These are phyloP conservation scores for Oeneis ivallda DNA, from an alignment of 2,888 invertebrate genomes.

Conservation along the genomic window DNA sequence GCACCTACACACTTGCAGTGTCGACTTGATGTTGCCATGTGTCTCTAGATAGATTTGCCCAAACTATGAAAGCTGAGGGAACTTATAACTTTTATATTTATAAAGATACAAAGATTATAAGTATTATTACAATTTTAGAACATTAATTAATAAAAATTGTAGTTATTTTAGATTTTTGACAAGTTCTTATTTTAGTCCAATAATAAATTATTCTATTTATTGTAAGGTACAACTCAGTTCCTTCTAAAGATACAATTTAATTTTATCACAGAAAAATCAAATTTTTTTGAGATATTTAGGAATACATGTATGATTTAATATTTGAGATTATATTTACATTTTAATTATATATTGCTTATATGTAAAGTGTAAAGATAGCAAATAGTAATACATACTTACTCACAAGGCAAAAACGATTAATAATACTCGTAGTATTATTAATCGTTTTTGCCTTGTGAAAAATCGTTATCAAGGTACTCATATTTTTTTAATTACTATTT, in stretches of 20 bases:
- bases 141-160: background rate
- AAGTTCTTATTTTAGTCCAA: background rate
- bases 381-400: too few species aligned
- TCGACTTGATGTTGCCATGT: slow-evolving; percentile 19
- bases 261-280: background rate
- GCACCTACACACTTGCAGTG: background rate
- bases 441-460: background rate
- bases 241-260: background rate
- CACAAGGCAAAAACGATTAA: too few species aligned
- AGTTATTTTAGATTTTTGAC: background rate
- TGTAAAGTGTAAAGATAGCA: background rate
- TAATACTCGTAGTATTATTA: too few species aligned
- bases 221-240: slow-evolving; percentile 9
- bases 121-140: slow-evolving; percentile 18
- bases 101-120: slow-evolving; percentile 14
- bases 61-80: slow-evolving; percentile 11
- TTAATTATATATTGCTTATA: background rate
- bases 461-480: background rate
- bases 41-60: slow-evolving; percentile 7
- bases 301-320: background rate
- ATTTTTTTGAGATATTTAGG: background rate
- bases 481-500: background rate
- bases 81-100: background rate
- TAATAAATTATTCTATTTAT: slow-evolving; percentile 9
- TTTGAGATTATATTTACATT: slow-evolving; percentile 9